phyloP scores from a whole-genome alignment of 1,140 invertebrate species.

The Drosophila nigromelanica region DNA sequence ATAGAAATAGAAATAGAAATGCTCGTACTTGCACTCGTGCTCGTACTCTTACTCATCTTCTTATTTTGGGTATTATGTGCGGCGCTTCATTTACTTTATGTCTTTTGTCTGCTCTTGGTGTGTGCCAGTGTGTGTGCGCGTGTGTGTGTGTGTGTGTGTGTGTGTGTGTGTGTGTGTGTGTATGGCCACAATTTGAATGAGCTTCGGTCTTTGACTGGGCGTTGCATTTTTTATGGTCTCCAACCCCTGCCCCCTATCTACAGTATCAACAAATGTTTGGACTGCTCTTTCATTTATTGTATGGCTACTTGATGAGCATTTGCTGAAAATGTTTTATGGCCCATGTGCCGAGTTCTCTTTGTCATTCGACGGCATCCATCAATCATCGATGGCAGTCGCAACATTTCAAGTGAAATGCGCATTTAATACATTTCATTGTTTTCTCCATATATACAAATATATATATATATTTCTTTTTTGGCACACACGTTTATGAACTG shows the following conservation, averaged over 20 bases:
- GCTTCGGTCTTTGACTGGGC: conserved; percentile 45
- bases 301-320: conserved; percentile 72
- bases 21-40: conserved; percentile 36
- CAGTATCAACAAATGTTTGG: conserved; percentile 32
- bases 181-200: conserved; percentile 71
- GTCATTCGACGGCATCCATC: conserved; percentile 36
- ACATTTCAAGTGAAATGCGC: conserved; percentile 45
- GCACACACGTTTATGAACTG: conserved; percentile 60
- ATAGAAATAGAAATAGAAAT: conserved; percentile 70
- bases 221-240: conserved; percentile 61
- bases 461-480: conserved; percentile 27
- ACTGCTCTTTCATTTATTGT: conserved; percentile 73
- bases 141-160: too few relatives aligned
- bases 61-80: conserved; percentile 48
- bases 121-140: conserved; percentile 7
- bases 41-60: conserved; percentile 8
- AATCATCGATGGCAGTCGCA: conserved; percentile 41
- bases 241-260: neutral
- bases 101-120: conserved; percentile 73
- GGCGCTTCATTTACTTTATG: conserved; percentile 79
- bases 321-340: conserved; percentile 74
- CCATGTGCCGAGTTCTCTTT: conserved; percentile 37
- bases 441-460: too few relatives aligned
- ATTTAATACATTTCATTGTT: conserved; percentile 50
- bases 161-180: conserved; percentile 15